Percentiles rank a stretch among this genome's conserved stretches.
Evolutionary conservation across 2,113 vertebrate genomes (phyloP).

Genomic region (Hydropotes inermis): DNA sequence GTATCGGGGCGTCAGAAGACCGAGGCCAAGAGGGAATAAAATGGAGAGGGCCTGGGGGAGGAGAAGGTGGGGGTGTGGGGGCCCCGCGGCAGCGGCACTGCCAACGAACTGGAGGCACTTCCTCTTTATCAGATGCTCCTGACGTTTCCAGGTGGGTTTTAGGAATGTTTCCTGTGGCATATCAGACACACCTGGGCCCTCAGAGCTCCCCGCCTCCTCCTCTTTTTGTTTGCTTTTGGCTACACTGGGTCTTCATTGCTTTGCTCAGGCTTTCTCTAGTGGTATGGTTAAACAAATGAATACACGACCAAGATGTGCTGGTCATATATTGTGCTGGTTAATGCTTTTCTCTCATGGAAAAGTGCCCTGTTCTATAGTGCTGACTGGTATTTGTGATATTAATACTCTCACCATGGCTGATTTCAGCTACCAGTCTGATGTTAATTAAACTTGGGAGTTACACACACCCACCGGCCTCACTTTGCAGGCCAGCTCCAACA

Average conservation of each 20-base stretch:
- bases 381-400: neutral
- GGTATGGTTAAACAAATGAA: neutral
- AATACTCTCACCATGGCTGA: neutral
- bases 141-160: neutral
- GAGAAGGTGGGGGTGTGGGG: neutral
- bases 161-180: neutral
- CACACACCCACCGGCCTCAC: accelerated
- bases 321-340: neutral
- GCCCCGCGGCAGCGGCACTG: neutral
- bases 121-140: too few relatives aligned
- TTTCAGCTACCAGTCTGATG: neutral
- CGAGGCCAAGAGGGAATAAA: neutral
- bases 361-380: neutral
- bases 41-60: neutral
- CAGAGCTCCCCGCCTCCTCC: accelerated
- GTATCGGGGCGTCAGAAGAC: neutral
- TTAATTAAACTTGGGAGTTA: neutral
- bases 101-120: neutral
- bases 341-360: neutral
- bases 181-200: neutral
- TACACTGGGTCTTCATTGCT: neutral
- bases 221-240: neutral
- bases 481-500: too few relatives aligned
- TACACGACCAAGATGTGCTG: neutral
- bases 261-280: neutral